Percentiles rank a stretch among this genome's conserved stretches.
phyloP scores from a whole-genome alignment of 2,113 vertebrate species.

The Oncorhynchus clarkii region DNA sequence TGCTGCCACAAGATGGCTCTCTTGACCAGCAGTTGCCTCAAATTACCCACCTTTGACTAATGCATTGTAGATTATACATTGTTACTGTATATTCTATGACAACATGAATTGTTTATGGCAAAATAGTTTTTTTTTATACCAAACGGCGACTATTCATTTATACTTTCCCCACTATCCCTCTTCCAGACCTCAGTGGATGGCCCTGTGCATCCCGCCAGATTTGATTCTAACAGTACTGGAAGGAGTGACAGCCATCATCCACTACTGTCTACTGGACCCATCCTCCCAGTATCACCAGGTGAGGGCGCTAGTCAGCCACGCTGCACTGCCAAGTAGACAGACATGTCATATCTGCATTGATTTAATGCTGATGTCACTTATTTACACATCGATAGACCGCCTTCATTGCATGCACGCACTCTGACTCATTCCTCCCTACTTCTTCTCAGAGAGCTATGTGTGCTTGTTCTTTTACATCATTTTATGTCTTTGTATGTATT shows the following conservation, averaged over 20 bases:
- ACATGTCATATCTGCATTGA: background rate
- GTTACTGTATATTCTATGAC: background rate
- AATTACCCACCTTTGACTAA: background rate
- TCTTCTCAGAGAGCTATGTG: too few species aligned
- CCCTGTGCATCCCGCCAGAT: constrained; percentile 92
- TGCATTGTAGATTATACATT: background rate
- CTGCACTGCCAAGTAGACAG: background rate
- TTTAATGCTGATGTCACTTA: background rate
- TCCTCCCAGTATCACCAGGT: constrained; percentile 96
- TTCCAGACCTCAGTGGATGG: constrained; percentile 91
- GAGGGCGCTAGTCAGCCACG: constrained; percentile 50
- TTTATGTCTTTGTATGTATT: background rate
- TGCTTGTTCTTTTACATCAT: too few species aligned
- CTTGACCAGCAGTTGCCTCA: constrained; percentile 17
- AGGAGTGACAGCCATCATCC: constrained; percentile 96
- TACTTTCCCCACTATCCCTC: constrained; percentile 16
- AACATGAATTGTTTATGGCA: background rate
- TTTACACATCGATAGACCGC: background rate
- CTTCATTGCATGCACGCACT: too few species aligned
- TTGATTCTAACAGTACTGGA: constrained; percentile 93
- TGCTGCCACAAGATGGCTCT: constrained; percentile 51
- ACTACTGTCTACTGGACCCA: constrained; percentile 95
- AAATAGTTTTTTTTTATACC: background rate
- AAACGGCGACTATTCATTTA: background rate
- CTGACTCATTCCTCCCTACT: too few species aligned